Evolutionary conservation across 1,140 invertebrate genomes (phyloP).

Genomic region (Wiebesia pumilae): DNA sequence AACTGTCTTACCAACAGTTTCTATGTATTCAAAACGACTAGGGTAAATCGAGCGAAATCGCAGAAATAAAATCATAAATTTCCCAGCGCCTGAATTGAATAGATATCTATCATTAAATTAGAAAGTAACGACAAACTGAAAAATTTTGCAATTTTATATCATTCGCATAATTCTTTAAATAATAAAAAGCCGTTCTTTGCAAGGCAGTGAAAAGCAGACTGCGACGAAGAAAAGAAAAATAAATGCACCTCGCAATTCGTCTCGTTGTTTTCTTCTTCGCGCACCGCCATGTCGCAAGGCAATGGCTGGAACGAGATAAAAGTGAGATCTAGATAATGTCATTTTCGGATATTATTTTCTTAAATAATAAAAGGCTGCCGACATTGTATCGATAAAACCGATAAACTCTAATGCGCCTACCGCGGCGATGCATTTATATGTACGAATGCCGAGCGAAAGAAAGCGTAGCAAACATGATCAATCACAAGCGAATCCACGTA

Average conservation of each 20-base stretch:
- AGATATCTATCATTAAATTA: not conserved
- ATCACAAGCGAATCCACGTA: not conserved
- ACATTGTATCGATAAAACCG: not conserved
- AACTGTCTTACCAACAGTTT: not conserved
- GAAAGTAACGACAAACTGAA: not conserved
- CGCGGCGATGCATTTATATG: not conserved
- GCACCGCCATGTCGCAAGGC: not conserved
- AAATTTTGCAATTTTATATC: not conserved
- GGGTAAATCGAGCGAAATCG: not conserved
- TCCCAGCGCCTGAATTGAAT: not conserved
- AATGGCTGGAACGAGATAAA: not conserved
- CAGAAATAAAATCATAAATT: not conserved
- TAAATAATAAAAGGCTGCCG: not conserved
- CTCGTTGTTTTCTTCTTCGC: no score
- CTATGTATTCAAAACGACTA: not conserved
- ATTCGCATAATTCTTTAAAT: not conserved
- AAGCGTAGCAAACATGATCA: not conserved
- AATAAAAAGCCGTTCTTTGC: not conserved
- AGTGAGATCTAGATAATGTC: not conserved
- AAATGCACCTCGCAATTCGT: not conserved
- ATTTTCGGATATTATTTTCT: no score
- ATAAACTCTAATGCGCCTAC: not conserved
- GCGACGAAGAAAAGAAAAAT: constrained; percentile 14
- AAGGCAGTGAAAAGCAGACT: not conserved
- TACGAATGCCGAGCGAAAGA: not conserved